These are phyloP conservation scores for Phanerotoma sp. DNA, from an alignment of 2,888 invertebrate species.

Conservation along the genomic window DNA sequence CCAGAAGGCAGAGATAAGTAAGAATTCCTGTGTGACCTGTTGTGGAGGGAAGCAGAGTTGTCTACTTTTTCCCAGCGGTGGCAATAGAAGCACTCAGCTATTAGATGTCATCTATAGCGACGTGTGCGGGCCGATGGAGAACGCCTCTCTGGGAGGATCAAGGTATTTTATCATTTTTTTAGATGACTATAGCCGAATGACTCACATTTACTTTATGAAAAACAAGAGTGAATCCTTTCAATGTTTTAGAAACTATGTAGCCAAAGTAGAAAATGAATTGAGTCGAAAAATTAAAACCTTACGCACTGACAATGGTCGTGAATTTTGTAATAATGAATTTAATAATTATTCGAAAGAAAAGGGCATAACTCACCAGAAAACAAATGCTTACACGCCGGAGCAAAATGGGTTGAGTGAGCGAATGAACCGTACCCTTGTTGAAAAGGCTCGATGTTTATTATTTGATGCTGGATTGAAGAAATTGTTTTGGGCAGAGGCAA, in stretches of 20 bases:
- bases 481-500: slow-evolving; percentile 32
- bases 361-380: slow-evolving; percentile 39
- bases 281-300: neutral
- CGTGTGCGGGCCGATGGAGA: slow-evolving; percentile 45
- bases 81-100: no score
- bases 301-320: slow-evolving; percentile 25
- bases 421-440: slow-evolving; percentile 32
- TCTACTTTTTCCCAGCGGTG: no score
- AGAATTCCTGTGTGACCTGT: neutral
- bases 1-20: neutral
- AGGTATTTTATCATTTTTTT: slow-evolving; percentile 42
- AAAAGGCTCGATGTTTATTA: slow-evolving; percentile 32
- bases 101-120: slow-evolving; percentile 39
- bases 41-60: neutral
- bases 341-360: slow-evolving; percentile 31
- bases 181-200: slow-evolving; percentile 44
- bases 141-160: slow-evolving; percentile 35
- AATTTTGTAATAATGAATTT: slow-evolving; percentile 25
- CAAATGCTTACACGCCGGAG: slow-evolving; percentile 40
- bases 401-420: slow-evolving; percentile 46
- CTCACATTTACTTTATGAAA: slow-evolving; percentile 34
- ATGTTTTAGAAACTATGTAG: slow-evolving; percentile 20
- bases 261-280: slow-evolving; percentile 30
- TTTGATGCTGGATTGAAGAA: slow-evolving; percentile 10
- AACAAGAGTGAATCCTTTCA: slow-evolving; percentile 32